Conservation (phyloP, 2,888 invertebrate species). For the Ceratothoa steindachneri region DNA sequence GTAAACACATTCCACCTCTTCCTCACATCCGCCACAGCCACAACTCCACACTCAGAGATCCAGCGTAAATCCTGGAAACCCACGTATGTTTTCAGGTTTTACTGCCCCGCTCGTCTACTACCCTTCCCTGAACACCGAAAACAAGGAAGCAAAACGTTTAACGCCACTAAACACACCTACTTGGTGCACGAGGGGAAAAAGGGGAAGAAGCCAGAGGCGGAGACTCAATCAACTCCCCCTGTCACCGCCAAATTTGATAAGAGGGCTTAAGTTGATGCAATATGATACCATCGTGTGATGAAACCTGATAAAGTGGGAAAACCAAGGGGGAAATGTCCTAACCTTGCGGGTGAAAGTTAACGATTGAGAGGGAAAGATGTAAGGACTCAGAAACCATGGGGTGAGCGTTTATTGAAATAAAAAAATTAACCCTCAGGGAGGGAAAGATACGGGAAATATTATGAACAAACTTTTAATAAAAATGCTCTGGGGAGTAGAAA, state of each 20-base stretch:
- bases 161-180: not conserved
- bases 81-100: no score
- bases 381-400: not conserved
- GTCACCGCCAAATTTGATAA: constrained; percentile 37
- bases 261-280: constrained; percentile 34
- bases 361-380: not conserved
- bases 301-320: constrained; percentile 38
- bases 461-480: not conserved
- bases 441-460: not conserved
- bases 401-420: not conserved
- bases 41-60: no score
- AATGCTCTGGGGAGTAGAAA: no score
- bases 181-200: no score
- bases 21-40: no score
- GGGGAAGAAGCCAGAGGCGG: no score
- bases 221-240: constrained; percentile 31
- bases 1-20: no score
- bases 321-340: constrained; percentile 15
- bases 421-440: not conserved
- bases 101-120: no score
- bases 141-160: not conserved
- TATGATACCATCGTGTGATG: constrained; percentile 30
- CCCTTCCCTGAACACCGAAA: no score
- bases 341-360: constrained; percentile 4
- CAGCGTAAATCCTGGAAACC: no score